Evolutionary conservation across 2,113 vertebrate genomes (phyloP).

Genomic region (Labrus mixtus): DNA sequence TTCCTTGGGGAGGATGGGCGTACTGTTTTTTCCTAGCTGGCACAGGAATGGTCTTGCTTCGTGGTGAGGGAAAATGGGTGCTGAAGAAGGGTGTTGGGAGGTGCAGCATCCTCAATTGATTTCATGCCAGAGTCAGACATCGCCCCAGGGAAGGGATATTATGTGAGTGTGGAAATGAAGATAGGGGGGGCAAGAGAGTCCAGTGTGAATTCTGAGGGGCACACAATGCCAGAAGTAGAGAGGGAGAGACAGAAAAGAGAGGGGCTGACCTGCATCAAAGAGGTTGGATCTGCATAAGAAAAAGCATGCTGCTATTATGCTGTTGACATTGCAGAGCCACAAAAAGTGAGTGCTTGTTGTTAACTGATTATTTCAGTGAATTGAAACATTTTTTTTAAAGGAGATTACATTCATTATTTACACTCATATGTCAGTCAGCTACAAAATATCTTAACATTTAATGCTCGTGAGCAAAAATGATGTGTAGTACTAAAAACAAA

Average conservation of each 20-base stretch:
- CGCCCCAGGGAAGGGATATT: conserved; percentile 65
- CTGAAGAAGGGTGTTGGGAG: conserved; percentile 63
- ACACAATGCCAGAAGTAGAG: conserved; percentile 59
- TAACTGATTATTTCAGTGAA: conserved; percentile 33
- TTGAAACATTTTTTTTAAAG: neutral
- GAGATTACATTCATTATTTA: neutral
- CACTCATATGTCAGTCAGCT: neutral
- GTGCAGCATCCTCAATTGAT: conserved; percentile 76
- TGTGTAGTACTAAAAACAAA: too few relatives aligned
- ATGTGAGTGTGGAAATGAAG: conserved; percentile 24
- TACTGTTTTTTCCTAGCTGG: conserved; percentile 63
- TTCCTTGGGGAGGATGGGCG: conserved; percentile 19
- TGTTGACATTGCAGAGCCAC: conserved; percentile 50
- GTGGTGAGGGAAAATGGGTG: conserved; percentile 74
- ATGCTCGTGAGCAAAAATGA: neutral
- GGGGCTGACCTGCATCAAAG: conserved; percentile 71
- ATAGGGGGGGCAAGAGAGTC: conserved; percentile 36
- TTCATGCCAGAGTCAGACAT: conserved; percentile 82
- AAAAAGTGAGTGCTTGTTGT: conserved; percentile 47
- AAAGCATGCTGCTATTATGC: conserved; percentile 61
- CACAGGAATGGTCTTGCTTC: conserved; percentile 76
- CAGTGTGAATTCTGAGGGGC: conserved; percentile 55
- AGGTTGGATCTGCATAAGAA: conserved; percentile 69
- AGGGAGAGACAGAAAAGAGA: conserved; percentile 54
- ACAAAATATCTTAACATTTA: neutral